phyloP scores from a whole-genome alignment of 2,113 vertebrate species.

The Neoarius graeffei region DNA sequence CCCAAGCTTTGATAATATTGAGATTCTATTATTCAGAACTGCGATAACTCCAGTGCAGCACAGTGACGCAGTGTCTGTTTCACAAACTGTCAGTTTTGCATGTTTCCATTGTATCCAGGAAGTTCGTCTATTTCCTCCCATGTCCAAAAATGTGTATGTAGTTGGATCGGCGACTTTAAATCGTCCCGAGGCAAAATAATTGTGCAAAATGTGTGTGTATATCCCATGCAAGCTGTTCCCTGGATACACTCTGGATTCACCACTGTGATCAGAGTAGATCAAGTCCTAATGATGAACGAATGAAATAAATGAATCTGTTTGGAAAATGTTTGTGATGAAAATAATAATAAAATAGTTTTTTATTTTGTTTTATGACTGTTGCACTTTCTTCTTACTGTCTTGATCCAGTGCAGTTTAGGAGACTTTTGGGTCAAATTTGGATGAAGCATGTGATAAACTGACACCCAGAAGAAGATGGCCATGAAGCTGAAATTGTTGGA shows the following conservation, averaged over 20 bases:
- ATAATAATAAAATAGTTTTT: background rate
- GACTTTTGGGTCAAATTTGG: background rate
- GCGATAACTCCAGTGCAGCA: background rate
- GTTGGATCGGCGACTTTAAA: background rate
- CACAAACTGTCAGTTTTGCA: background rate
- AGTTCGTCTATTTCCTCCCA: background rate
- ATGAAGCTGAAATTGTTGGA: background rate
- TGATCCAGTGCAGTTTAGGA: background rate
- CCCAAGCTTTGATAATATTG: background rate
- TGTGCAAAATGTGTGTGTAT: background rate
- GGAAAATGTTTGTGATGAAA: background rate
- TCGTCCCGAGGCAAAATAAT: background rate
- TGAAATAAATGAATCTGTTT: background rate
- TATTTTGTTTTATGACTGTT: background rate
- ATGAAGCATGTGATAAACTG: background rate
- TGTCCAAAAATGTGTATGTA: background rate
- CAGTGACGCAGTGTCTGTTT: background rate
- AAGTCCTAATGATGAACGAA: background rate
- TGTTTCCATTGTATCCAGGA: background rate
- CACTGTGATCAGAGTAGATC: background rate
- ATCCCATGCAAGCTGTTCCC: background rate
- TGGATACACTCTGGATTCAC: background rate
- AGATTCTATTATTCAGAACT: background rate
- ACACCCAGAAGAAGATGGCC: background rate
- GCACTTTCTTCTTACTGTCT: background rate